Percentiles rank a stretch among this genome's conserved stretches.
These are phyloP conservation scores for Diaphora mendica DNA, from an alignment of 2,888 invertebrate species.

Conservation along the genomic window DNA sequence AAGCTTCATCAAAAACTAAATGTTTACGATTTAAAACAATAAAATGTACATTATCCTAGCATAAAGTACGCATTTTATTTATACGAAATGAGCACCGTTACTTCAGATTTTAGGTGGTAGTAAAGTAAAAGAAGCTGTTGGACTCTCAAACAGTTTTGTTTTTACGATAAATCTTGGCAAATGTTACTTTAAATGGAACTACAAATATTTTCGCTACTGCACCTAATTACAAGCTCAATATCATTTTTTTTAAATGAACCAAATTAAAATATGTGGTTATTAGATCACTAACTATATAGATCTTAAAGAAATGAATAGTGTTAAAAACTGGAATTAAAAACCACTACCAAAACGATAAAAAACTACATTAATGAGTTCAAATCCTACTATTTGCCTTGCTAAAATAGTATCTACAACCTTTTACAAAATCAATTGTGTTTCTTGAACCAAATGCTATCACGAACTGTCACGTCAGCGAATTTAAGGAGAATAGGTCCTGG, in stretches of 20 bases:
- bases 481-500: too few relatives aligned
- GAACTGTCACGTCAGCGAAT: too few relatives aligned
- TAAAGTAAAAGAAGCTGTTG: constrained; percentile 45
- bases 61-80: constrained; percentile 43
- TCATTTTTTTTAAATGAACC: not conserved
- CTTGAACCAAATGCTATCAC: too few relatives aligned
- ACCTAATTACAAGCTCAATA: constrained; percentile 32
- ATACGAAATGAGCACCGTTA: constrained; percentile 41
- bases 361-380: too few relatives aligned
- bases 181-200: constrained; percentile 33
- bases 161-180: constrained; percentile 40
- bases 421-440: too few relatives aligned
- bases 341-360: too few relatives aligned
- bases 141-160: constrained; percentile 36
- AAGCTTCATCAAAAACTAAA: constrained; percentile 39
- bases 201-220: constrained; percentile 20
- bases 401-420: too few relatives aligned
- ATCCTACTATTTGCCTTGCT: too few relatives aligned
- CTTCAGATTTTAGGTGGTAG: constrained; percentile 47
- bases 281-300: too few relatives aligned
- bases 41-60: constrained; percentile 43
- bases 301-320: too few relatives aligned
- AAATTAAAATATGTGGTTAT: too few relatives aligned
- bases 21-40: constrained; percentile 42
- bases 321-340: too few relatives aligned